These are phyloP conservation scores for Odontothrips loti DNA, from an alignment of 2,888 invertebrate genomes.

Conservation along the genomic window DNA sequence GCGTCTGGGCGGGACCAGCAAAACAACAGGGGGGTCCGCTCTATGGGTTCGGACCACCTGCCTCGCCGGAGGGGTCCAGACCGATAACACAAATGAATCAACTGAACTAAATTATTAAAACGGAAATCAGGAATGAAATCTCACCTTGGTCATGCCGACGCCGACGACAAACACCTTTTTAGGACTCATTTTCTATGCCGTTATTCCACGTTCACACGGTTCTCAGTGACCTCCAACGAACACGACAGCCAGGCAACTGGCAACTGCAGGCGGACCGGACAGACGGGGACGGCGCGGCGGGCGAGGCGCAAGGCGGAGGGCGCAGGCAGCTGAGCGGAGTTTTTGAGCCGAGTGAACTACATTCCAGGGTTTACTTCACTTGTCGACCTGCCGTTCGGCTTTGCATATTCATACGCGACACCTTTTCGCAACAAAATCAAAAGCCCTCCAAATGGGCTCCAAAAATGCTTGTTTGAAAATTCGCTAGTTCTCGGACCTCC, in stretches of 20 bases:
- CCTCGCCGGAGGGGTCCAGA: background rate
- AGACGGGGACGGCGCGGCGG: too few relatives aligned
- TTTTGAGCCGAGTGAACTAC: slow-evolving; percentile 1
- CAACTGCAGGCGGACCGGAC: background rate
- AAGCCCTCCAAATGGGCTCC: background rate
- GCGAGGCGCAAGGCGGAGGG: too few relatives aligned
- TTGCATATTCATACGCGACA: slow-evolving; percentile 18
- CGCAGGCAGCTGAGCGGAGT: background rate
- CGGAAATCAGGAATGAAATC: slow-evolving; percentile 34
- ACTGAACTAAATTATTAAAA: slow-evolving; percentile 16
- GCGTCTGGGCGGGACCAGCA: background rate
- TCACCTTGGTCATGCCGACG: slow-evolving; percentile 93
- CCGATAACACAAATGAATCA: slow-evolving; percentile 27
- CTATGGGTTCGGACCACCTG: too few relatives aligned
- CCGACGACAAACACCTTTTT: slow-evolving; percentile 80
- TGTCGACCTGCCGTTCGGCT: background rate
- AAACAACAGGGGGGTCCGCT: background rate
- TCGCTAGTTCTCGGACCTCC: too few relatives aligned
- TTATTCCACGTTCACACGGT: background rate
- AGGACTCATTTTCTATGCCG: slow-evolving; percentile 31
- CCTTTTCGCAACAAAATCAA: background rate
- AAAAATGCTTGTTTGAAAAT: background rate
- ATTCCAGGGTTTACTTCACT: slow-evolving; percentile 14
- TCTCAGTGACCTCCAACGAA: background rate
- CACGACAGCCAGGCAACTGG: slow-evolving; percentile 6